These are phyloP conservation scores for Hippoglossus hippoglossus DNA, from an alignment of 2,797 vertebrate species.

Conservation along the genomic window DNA sequence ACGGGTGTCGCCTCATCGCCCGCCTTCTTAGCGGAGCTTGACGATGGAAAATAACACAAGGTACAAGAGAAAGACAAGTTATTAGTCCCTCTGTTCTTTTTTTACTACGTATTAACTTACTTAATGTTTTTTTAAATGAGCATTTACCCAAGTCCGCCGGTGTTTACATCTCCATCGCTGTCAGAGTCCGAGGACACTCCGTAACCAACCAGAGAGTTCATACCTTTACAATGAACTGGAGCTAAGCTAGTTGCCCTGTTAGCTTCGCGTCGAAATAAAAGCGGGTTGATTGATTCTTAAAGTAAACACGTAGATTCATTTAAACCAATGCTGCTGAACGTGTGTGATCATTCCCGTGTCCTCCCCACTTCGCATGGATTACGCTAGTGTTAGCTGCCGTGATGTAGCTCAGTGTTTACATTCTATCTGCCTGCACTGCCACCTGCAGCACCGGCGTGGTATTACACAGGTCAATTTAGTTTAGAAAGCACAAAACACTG, in stretches of 20 bases:
- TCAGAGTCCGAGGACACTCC: conserved; percentile 84
- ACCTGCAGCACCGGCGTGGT: conserved; percentile 44
- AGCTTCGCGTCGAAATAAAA: conserved; percentile 15
- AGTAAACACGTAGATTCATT: fast-evolving
- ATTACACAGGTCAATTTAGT: conserved; percentile 32
- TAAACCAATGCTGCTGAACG: background rate
- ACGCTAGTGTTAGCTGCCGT: background rate
- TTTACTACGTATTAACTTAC: too few species aligned
- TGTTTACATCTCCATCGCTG: conserved; percentile 72
- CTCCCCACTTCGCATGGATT: background rate
- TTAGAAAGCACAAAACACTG: background rate
- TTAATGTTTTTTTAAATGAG: background rate
- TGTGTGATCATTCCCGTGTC: background rate
- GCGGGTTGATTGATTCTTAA: fast-evolving
- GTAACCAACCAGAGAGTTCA: conserved; percentile 85
- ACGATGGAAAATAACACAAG: background rate
- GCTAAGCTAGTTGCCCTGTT: conserved; percentile 20
- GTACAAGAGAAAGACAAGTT: background rate
- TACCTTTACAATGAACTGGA: conserved; percentile 22
- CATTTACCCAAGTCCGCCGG: conserved; percentile 31
- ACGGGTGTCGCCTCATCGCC: conserved; percentile 1
- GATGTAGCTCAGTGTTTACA: conserved; percentile 22
- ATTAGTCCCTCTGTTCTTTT: too few species aligned
- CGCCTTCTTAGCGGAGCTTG: conserved; percentile 36
- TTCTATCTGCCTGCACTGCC: conserved; percentile 19